Evolutionary conservation across 2,113 vertebrate species (phyloP).

Genomic region (Anguilla rostrata): DNA sequence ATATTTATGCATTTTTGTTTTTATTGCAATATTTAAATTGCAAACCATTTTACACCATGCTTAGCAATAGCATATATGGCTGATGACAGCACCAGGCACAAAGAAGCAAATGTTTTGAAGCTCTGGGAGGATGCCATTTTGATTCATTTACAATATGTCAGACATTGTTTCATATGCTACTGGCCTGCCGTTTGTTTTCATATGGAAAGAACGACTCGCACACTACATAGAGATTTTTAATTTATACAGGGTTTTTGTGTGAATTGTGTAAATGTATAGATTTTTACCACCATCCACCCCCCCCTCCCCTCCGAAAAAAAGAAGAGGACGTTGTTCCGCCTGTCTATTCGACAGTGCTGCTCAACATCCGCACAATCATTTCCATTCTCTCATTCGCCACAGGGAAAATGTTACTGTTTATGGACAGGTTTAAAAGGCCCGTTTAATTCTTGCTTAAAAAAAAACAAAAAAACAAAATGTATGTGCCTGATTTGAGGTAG

Average conservation of each 20-base stretch:
- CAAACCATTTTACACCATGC: background rate
- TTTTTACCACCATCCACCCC: background rate
- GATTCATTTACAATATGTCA: conserved; percentile 17
- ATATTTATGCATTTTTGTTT: background rate
- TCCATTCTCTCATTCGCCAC: background rate
- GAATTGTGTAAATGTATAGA: background rate
- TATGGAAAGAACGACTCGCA: background rate
- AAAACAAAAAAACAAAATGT: background rate
- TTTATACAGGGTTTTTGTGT: background rate
- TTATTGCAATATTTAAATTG: background rate
- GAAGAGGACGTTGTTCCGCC: background rate
- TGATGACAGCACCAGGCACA: conserved; percentile 30
- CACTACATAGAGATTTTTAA: background rate
- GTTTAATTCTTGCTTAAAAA: background rate
- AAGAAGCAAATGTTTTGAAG: conserved; percentile 16
- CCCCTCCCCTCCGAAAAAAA: background rate
- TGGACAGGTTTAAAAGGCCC: background rate
- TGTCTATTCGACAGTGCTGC: background rate
- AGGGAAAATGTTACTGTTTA: background rate
- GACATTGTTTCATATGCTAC: background rate
- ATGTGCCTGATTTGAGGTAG: background rate
- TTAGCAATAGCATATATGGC: conserved; percentile 18
- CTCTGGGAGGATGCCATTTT: conserved; percentile 35
- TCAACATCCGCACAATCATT: background rate
- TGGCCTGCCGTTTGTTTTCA: background rate